Evolutionary conservation across 2,797 vertebrate species (phyloP).

Genomic region (Xyrichtys novacula): DNA sequence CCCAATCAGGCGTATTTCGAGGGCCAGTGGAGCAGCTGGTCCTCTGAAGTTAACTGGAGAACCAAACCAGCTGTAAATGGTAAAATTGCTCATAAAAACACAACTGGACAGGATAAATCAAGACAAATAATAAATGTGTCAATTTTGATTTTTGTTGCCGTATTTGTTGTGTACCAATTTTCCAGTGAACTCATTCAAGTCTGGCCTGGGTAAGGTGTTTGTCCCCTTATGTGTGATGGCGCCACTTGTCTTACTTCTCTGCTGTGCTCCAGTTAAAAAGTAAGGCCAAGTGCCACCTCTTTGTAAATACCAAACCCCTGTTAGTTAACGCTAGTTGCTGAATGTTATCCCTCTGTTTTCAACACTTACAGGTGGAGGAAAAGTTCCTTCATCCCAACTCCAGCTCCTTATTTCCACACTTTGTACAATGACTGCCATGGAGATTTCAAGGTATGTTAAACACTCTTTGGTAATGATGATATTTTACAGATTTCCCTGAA

Average conservation of each 20-base stretch:
- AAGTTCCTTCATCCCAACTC: slow-evolving; percentile 72
- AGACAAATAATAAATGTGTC: background rate
- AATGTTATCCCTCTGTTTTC: background rate
- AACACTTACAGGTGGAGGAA: slow-evolving; percentile 67
- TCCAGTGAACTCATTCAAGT: fast-evolving
- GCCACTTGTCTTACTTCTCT: slow-evolving; percentile 40
- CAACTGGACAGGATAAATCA: background rate
- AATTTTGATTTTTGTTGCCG: background rate
- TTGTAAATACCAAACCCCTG: background rate
- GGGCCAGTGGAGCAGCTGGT: slow-evolving; percentile 84
- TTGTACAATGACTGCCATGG: slow-evolving; percentile 77
- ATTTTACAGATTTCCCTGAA: background rate
- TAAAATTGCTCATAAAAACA: background rate
- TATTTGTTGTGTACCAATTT: slow-evolving; percentile 22
- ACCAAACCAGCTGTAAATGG: slow-evolving; percentile 13
- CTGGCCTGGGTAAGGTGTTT: slow-evolving; percentile 21
- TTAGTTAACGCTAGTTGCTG: background rate
- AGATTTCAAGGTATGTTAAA: slow-evolving; percentile 72
- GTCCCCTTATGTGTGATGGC: slow-evolving; percentile 35
- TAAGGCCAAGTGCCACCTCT: slow-evolving; percentile 39
- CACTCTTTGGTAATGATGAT: background rate
- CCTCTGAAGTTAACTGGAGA: slow-evolving; percentile 70
- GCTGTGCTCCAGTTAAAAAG: slow-evolving; percentile 59
- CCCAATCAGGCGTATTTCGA: slow-evolving; percentile 19
- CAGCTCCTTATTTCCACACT: slow-evolving; percentile 77